phyloP scores from a whole-genome alignment of 2,888 invertebrate genomes.

The Stenoptilia bipunctidactyla region DNA sequence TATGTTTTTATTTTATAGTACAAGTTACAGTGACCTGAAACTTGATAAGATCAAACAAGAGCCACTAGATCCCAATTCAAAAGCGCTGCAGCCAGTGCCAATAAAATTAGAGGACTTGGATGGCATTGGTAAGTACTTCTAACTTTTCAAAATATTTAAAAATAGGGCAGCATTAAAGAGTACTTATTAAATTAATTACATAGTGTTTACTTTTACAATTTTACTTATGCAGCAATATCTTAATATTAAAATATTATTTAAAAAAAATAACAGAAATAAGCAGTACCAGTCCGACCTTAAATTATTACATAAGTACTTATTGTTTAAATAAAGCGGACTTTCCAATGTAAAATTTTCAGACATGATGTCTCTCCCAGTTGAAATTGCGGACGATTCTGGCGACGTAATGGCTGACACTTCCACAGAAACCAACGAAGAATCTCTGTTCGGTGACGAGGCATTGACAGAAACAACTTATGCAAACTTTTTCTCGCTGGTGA shows the following conservation, averaged over 20 bases:
- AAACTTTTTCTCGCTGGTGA: slow-evolving; percentile 88
- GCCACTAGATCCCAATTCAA: slow-evolving; percentile 35
- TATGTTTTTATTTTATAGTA: slow-evolving; percentile 20
- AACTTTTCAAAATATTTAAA: too few relatives aligned
- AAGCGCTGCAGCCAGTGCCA: slow-evolving; percentile 45
- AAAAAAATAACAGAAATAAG: too few relatives aligned
- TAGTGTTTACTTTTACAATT: too few relatives aligned
- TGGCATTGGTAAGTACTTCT: slow-evolving; percentile 56
- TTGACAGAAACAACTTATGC: slow-evolving; percentile 86
- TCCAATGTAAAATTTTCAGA: slow-evolving; percentile 40
- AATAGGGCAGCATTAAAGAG: too few relatives aligned
- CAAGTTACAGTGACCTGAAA: slow-evolving; percentile 35
- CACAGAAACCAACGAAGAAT: slow-evolving; percentile 17
- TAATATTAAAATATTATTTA: too few relatives aligned
- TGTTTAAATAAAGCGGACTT: too few relatives aligned
- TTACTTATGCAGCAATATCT: too few relatives aligned
- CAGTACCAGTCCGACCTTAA: too few relatives aligned
- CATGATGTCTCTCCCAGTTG: slow-evolving; percentile 84
- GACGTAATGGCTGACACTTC: slow-evolving; percentile 40
- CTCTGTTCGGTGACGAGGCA: slow-evolving; percentile 38
- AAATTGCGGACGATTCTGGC: slow-evolving; percentile 74
- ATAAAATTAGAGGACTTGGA: slow-evolving; percentile 62
- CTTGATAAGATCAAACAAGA: slow-evolving; percentile 49
- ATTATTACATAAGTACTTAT: too few relatives aligned
- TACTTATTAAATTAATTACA: too few relatives aligned